phyloP scores from a whole-genome alignment of 2,888 invertebrate species.

The Nycteola revayana region DNA sequence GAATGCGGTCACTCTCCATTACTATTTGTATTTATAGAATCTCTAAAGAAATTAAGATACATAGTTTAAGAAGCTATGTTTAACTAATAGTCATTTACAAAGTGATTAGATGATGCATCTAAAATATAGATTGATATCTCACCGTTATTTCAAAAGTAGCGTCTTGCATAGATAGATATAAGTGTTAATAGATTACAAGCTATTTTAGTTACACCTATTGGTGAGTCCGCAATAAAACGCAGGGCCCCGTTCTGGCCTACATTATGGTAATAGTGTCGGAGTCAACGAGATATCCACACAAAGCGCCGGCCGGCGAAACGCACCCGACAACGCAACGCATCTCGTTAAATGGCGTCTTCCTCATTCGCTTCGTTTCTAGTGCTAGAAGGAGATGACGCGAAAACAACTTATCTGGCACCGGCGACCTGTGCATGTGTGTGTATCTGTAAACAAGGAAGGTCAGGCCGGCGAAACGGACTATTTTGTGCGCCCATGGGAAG shows the following conservation, averaged over 20 bases:
- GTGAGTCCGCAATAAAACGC: constrained; percentile 2
- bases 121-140: no score
- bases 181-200: no score
- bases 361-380: constrained; percentile 48
- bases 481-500: constrained; percentile 54
- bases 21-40: no score
- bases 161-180: no score
- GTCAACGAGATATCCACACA: constrained; percentile 23
- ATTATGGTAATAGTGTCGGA: constrained; percentile 31
- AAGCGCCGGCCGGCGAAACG: constrained; percentile 42
- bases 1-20: background rate
- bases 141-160: no score
- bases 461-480: constrained; percentile 61
- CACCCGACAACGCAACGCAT: constrained; percentile 38
- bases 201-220: no score
- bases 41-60: no score
- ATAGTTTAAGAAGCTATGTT: no score
- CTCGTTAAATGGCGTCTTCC: constrained; percentile 52
- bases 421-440: constrained; percentile 33
- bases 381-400: constrained; percentile 74
- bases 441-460: constrained; percentile 76
- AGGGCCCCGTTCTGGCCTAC: constrained; percentile 31
- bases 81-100: no score
- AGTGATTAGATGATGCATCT: no score
- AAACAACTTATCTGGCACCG: constrained; percentile 71